phyloP scores from a whole-genome alignment of 2,888 invertebrate species.

The Gymnocheta viridis region DNA sequence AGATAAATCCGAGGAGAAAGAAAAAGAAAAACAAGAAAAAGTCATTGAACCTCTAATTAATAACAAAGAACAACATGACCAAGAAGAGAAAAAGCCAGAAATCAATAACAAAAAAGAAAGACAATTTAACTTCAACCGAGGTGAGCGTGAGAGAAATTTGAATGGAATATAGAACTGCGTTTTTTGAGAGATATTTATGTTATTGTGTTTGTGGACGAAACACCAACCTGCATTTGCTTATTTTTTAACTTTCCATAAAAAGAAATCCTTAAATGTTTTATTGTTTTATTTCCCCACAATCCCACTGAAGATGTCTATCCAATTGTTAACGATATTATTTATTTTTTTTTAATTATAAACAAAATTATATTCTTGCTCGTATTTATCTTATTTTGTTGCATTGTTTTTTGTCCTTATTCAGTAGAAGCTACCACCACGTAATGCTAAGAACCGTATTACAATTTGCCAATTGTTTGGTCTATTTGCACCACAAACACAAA shows the following conservation, averaged over 20 bases:
- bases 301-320: conserved; percentile 70
- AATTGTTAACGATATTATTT: conserved; percentile 29
- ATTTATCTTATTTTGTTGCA: conserved; percentile 30
- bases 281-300: conserved; percentile 52
- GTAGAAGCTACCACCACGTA: conserved; percentile 34
- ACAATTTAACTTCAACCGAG: conserved; percentile 83
- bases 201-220: conserved; percentile 71
- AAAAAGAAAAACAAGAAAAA: conserved; percentile 71
- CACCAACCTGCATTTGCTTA: conserved; percentile 52
- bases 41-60: conserved; percentile 72
- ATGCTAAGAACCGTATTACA: conserved; percentile 14
- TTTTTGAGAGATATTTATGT: conserved; percentile 61
- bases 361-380: neutral
- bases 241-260: conserved; percentile 20
- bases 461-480: conserved; percentile 27
- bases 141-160: conserved; percentile 78
- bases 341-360: conserved; percentile 12
- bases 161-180: conserved; percentile 66
- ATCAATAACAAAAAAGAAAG: conserved; percentile 80
- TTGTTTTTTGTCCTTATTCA: conserved; percentile 66
- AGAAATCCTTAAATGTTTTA: conserved; percentile 27
- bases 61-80: conserved; percentile 75
- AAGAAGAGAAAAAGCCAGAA: conserved; percentile 71
- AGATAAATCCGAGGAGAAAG: conserved; percentile 75
- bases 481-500: conserved; percentile 68